A percentile compares a stretch with the other conserved stretches of the same genome.
Conservation (phyloP, 2,797 vertebrate genomes). For the Podarcis lilfordi region DNA sequence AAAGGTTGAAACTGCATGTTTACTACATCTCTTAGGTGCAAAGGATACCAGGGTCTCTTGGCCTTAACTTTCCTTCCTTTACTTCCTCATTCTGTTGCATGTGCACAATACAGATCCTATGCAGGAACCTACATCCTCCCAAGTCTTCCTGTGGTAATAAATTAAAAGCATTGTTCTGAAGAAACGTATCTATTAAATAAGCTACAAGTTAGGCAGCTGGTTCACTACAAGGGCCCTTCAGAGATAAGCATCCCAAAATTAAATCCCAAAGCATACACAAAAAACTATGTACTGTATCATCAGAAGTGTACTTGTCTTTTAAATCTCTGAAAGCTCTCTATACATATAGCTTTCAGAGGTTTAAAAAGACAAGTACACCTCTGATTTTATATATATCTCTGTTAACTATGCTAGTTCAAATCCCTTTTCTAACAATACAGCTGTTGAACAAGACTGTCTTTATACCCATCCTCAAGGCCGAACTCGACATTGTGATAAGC, state of each 20-base stretch:
- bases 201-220: neutral
- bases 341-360: neutral
- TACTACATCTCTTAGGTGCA: neutral
- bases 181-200: neutral
- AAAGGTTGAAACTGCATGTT: neutral
- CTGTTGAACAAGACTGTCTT: too few species aligned
- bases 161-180: neutral
- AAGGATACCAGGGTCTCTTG: neutral
- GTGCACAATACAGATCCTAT: neutral
- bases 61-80: neutral
- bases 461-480: neutral
- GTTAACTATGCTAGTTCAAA: neutral
- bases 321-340: neutral
- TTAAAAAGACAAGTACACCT: neutral
- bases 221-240: neutral
- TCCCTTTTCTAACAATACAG: neutral
- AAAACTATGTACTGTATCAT: neutral
- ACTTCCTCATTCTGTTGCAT: neutral
- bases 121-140: neutral
- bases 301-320: neutral
- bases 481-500: neutral
- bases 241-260: neutral
- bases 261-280: neutral
- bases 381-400: neutral
- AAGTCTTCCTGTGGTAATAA: neutral